Evolutionary conservation across 2,113 vertebrate species (phyloP).

Genomic region (Paracanthobrama guichenoti): DNA sequence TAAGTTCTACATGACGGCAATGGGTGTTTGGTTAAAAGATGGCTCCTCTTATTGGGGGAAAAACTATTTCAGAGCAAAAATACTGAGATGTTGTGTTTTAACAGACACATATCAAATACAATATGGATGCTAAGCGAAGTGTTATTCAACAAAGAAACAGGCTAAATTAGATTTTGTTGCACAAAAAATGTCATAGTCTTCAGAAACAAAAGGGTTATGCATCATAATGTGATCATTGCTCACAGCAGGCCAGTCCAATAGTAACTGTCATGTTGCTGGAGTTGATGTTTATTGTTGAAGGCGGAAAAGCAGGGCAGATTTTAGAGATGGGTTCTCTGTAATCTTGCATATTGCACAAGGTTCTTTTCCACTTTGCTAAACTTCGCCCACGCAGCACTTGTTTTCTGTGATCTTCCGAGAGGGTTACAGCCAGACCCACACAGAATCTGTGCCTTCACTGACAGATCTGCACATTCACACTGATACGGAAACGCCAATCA

Average conservation of each 20-base stretch:
- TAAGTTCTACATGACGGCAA: too few species aligned
- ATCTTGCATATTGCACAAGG: background rate
- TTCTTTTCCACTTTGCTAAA: background rate
- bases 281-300: background rate
- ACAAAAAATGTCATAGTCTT: background rate
- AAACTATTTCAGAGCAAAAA: too few species aligned
- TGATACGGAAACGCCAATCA: background rate
- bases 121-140: too few species aligned
- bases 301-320: background rate
- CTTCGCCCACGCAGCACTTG: slow-evolving; percentile 19
- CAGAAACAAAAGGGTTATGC: background rate
- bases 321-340: background rate
- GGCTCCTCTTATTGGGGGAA: too few species aligned
- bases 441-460: slow-evolving; percentile 2
- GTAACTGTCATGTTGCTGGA: background rate
- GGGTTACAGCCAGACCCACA: slow-evolving; percentile 18
- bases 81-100: too few species aligned
- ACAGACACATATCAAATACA: background rate
- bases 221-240: background rate
- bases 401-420: background rate
- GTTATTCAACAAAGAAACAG: background rate
- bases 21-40: too few species aligned
- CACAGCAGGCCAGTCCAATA: background rate
- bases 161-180: background rate
- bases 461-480: background rate